Evolutionary conservation across 2,113 vertebrate species (phyloP), one percentile per base, ranked within the genome.

Genomic region (Aspidoscelis tigris): DNA sequence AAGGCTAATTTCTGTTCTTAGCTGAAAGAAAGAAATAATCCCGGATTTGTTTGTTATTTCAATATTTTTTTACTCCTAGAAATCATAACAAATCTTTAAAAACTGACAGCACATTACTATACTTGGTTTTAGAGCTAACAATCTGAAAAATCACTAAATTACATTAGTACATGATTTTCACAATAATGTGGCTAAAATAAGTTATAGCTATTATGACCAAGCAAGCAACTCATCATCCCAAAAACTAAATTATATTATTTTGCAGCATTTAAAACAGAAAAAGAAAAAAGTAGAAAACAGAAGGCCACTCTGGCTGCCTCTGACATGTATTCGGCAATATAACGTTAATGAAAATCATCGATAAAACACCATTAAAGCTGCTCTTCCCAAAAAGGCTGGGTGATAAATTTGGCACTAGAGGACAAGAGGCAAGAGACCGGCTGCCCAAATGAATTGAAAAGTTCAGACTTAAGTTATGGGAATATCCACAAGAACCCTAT

Each of bases 71-170:
- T 71, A 53, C 1, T 5, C 0, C 7, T 88, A 65, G 24, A 7
- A 69, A 72, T 85, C 39, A 78, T 26, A 64, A 44, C 7, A 83
- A 69, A 71, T 3, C 69, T 81, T 73, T 16, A 44, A 24, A 85
- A 74, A 58, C 18, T 77, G 58, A 74, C 2, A 64, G 24, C 39
- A 20, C 55, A 47, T 68, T 69, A 16, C 11, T 80, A 2, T 41
- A 83, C 69, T 80, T 16, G 43, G 47, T 53, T 33, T 22, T 12
- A 74, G 65, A 75, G 7, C 61, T 66, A 26, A 47, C n/a, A 50
- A 11, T 64, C 8, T 26, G 5, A 78, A 72, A 79, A 83, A 55
- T 76, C 11, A 68, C 4, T 64, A 10, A 41, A 79, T 33, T 65
- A 72, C 4, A 64, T 6, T 79, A 71, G 44, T 44, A 18, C 33